Evolutionary conservation across 2,888 invertebrate species (phyloP), one percentile per base, ranked within the genome.

Genomic region (Polia nebulosa): DNA sequence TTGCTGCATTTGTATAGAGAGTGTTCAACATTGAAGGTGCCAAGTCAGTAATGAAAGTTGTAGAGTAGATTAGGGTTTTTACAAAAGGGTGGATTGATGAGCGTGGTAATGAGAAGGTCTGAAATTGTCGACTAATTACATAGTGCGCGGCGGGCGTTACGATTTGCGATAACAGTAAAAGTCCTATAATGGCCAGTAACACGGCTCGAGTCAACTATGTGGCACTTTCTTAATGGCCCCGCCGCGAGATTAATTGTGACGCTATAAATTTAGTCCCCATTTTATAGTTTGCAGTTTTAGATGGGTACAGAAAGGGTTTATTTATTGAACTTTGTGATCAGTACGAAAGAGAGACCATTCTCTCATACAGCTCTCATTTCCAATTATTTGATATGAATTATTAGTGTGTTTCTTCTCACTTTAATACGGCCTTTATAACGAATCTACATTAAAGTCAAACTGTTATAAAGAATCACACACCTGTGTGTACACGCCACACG

Each of bases 121-220:
- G 87, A 87, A 88, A 91, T 91, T 90, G 92, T 87, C 83, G 85
- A 85, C 91, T 95, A 94, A 95, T 95, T 93, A 94, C 92, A 92
- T 87, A 87, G 89, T 89, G 88, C 84, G 81, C 86, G 87, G 87
- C 89, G 89, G 88, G 82, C 85, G 86, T 93, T 92, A 93, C 94
- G 91, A 93, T 93, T 91, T 87, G 90, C 91, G 92, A 95, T 94
- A 95, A 94, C 93, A 94, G 92, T 95, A 94, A 95, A 95, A 94
- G 90, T 91, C 85, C 84, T 87, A 86, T 95, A 93, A 94, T 93
- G 91, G 91, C 83, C 76, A 81, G 82, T 88, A 87, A 89, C 91
- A 90, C 86, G 87, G 87, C 86, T 87, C 90, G 91, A 91, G 92
- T 93, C 91, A 92, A 93, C 92, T 91, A 87, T 86, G 92, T 90